Evolutionary conservation across 2,797 vertebrate species (phyloP), one percentile per base, ranked within the genome.

Genomic region (Gambelia wislizenii): DNA sequence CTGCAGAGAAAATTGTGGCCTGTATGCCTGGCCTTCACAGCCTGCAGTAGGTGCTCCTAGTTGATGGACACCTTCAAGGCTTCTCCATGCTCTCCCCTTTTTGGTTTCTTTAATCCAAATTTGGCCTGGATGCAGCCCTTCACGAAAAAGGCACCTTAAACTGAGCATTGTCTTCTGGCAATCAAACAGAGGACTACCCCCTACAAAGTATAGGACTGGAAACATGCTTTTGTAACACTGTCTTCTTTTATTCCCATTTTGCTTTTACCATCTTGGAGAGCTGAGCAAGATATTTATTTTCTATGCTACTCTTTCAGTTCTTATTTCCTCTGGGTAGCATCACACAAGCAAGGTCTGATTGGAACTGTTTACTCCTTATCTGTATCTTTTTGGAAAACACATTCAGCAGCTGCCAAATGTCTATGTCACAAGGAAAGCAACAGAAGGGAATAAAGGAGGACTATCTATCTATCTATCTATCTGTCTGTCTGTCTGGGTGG

Each of bases 321-420:
- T 88, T 67, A 76, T 83, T 88, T 83, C 56, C n/a, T 76, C 12
- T 76, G 56, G 56, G 61, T 69, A 18, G n/a, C 33, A 33, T 74
- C 33, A 27, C 72, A 18, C 80, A 33, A 8, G 27, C 30, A 80
- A 82, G 33, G 39, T 14, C 67, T 27, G 54, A 30, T 27, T 83
- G 56, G 18, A n/a, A 9, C 30, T n/a, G 36, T 69, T 33, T 78
- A 74, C 49, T 84, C 39, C 83, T 30, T 10, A 25, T 84, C 47
- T 54, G 6, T 6, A 13, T 80, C 2, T 59, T 81, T 42, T 75
- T 36, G 10, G 9, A 30, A 39, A 79, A 70, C 25, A 78, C 42
- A 78, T 59, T 27, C 74, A 70, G 82, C 12, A 84, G 39, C 74
- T 47, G 13, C 83, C 16, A 56, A 84, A 67, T 13, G 36, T 25